Evolutionary conservation across 2,888 invertebrate species (phyloP).

Genomic region (Eustalomyia histrio): DNA sequence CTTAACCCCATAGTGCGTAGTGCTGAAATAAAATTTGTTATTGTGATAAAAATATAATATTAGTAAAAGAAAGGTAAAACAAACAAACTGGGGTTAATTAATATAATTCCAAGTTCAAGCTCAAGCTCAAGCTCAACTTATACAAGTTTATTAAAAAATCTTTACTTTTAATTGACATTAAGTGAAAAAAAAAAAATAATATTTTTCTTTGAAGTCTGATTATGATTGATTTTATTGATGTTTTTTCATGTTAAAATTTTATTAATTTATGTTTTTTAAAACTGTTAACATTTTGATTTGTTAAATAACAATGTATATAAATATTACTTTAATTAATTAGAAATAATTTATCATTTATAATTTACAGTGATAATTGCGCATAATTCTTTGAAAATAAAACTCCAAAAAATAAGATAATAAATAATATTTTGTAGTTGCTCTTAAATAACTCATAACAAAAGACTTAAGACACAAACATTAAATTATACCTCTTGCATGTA

Average conservation of each 20-base stretch:
- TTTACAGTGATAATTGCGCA: not conserved
- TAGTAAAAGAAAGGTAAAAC: not conserved
- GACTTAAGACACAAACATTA: constrained; percentile 31
- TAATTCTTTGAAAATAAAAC: not conserved
- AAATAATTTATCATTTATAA: constrained; percentile 16
- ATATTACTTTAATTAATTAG: not conserved
- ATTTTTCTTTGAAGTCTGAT: not conserved
- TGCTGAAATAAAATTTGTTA: not conserved
- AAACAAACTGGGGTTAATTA: not conserved
- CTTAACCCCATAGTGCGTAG: not conserved
- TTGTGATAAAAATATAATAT: no score
- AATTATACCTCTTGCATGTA: no score
- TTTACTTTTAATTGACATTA: not conserved
- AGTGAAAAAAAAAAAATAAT: not conserved
- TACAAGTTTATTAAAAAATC: not conserved
- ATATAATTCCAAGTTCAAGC: constrained; percentile 10
- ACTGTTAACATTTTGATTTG: not conserved
- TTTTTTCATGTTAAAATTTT: not conserved
- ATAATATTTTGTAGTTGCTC: not conserved
- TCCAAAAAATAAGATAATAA: no score
- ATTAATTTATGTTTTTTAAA: not conserved
- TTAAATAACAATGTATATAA: not conserved
- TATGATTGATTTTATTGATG: not conserved
- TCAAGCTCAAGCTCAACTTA: constrained; percentile 14
- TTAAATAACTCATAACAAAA: constrained; percentile 6